Base-by-base conservation (phyloP, 2,888 invertebrate genomes). In the Gortyna flavago region DNA sequence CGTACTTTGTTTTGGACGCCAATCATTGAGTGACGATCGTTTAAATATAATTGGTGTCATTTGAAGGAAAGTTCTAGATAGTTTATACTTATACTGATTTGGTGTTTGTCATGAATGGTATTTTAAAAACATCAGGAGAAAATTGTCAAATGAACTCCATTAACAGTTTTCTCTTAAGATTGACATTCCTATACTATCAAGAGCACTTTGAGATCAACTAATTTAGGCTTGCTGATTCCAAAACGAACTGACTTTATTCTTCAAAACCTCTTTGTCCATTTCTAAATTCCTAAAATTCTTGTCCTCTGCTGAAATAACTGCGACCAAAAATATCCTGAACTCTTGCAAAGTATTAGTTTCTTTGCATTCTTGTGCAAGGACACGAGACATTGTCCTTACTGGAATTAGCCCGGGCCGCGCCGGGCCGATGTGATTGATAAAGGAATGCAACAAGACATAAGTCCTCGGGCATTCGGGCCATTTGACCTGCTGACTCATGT, bases 391-490 rank as follows among this genome's bases (percentile, higher is more conserved):
- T 85, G 81, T 78, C 70, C 79, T 74, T 74, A 66, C 85, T 83
- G 76, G 72, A 87, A 86, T 88, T 80, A 89, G 83, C 77, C 73
- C 61, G 72, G 72, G 59, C 80, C 54, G 64, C 57, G 66, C 67
- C 41, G 35, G 70, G 35, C 29, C 59, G 44, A 44, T n/a, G 51
- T 9, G 38, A 32, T 1, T 9, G 38, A 32, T 1, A 38, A 62
- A 51, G 76, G 86, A 88, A 88, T 89, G 88, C 89, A 88, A 88
- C 66, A 88, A 86, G 88, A 85, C 72, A 21, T 70, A 72, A 72
- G 54, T 79, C 59, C 32, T 41, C 62, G 0, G 41, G 79, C 75
- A 85, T 85, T 51, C 81, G 75, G 64, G 59, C 51, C 64, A 73
- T 80, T 66, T 85, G 88, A 88, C 86, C 81, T 79, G 81, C 16